Percentiles rank a stretch among this genome's conserved stretches.
Evolutionary conservation across 1,140 invertebrate species (phyloP).

Genomic region (Caenorhabditis brenneri): DNA sequence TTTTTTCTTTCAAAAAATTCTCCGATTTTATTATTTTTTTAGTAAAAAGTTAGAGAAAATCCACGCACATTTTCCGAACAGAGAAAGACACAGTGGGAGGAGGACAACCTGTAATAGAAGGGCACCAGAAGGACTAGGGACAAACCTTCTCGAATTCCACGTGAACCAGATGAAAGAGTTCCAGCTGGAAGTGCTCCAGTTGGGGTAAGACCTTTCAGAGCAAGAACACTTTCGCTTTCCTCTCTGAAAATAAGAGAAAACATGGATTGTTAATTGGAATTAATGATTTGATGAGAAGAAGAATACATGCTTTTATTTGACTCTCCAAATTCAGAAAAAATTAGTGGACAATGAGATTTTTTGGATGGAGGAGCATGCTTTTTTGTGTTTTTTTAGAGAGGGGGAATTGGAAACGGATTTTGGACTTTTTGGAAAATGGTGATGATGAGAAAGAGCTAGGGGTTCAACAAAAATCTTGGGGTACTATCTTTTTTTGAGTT

Average conservation of each 20-base stretch:
- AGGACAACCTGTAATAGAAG: no score
- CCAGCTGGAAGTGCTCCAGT: conserved; percentile 95
- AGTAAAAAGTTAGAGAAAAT: conserved; percentile 32
- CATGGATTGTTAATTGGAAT: neutral
- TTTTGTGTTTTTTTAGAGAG: no score
- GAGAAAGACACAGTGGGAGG: neutral
- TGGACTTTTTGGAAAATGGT: no score
- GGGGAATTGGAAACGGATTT: no score
- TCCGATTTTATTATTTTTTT: neutral
- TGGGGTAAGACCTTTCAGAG: conserved; percentile 97
- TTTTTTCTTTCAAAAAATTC: neutral
- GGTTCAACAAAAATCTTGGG: no score
- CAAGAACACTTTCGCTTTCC: conserved; percentile 98
- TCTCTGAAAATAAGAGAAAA: conserved; percentile 78
- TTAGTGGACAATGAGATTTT: no score
- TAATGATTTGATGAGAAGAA: no score
- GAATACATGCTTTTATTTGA: no score
- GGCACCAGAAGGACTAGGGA: no score
- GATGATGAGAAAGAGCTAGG: no score
- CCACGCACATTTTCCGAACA: conserved; percentile 1
- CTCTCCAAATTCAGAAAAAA: neutral
- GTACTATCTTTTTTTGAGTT: no score
- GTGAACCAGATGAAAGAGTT: conserved; percentile 84
- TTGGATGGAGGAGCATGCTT: no score
- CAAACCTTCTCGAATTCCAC: conserved; percentile 66